phyloP scores from a whole-genome alignment of 1,140 invertebrate species.

The Mizuhopecten yessoensis region DNA sequence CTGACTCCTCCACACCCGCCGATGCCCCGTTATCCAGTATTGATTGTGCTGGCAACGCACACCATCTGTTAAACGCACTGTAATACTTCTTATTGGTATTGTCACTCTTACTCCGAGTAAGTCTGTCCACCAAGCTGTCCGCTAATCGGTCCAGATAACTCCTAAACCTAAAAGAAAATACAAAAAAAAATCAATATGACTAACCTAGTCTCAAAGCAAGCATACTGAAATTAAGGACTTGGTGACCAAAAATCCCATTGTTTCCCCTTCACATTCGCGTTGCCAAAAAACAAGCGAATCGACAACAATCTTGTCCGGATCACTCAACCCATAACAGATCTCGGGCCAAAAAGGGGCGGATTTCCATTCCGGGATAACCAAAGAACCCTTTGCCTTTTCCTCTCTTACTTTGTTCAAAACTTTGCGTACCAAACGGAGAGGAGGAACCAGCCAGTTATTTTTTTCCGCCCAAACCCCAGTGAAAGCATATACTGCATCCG shows the following conservation, averaged over 20 bases:
- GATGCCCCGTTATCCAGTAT: conserved; percentile 23
- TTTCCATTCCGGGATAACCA: conserved; percentile 56
- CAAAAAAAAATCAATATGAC: not conserved
- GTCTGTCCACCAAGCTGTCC: not conserved
- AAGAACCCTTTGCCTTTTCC: conserved; percentile 46
- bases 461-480: conserved; percentile 40
- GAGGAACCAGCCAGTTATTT: conserved; percentile 58
- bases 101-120: not conserved
- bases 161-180: not conserved
- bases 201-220: conserved; percentile 45
- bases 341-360: conserved; percentile 52
- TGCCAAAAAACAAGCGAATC: conserved; percentile 7
- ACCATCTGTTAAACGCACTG: conserved; percentile 8
- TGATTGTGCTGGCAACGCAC: not conserved
- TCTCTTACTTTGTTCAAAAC: conserved; percentile 50
- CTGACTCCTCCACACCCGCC: not conserved
- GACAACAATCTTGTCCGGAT: not conserved
- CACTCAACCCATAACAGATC: conserved; percentile 11
- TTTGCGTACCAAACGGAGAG: conserved; percentile 33
- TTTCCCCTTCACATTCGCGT: conserved; percentile 41
- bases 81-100: conserved; percentile 36
- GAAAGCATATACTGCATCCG: conserved; percentile 47
- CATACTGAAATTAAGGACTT: not conserved
- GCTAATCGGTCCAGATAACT: not conserved
- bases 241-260: not conserved